Base-by-base conservation (phyloP, 2,113 vertebrate species). In the Atlantisia rogersi region DNA sequence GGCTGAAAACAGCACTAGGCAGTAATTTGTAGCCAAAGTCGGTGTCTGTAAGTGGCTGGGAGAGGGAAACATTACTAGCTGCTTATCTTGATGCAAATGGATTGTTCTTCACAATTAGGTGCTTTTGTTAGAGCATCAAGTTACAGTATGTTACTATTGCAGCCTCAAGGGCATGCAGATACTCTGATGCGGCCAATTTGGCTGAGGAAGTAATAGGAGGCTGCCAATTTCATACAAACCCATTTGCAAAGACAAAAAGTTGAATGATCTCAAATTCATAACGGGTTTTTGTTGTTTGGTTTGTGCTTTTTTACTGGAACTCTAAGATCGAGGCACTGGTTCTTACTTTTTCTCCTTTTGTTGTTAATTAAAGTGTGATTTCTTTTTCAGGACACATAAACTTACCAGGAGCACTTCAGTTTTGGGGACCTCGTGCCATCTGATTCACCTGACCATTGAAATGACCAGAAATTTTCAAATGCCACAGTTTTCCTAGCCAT, bases 11-110 rank as follows among this genome's bases (percentile, higher is more conserved):
- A 83, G 52, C 71, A 70, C 58, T 67, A 79, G 80, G 64, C 56
- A 94, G 91, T 80, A 92, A 75, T 92, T 79, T 80, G 86, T 76
- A 92, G 75, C 69, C 86, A 10, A 83, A 92, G 56, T 94, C 95
- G 88, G 64, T 83, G 70, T 46, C 65, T 91, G 77, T 44, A 76
- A 80, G 71, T 88, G 77, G 69, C 67, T 81, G 58, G 76, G 86
- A 96, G 90, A 95, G 63, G 87, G 90, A 93, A 96, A 94, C 88
- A 62, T 29, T 81, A 70, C 79, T 94, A 92, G 86, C 88, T 96
- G 88, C 95, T 96, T 95, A 64, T 92, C 88, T 96, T 91, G 74
- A 95, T 94, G 65, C 86, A 97, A 96, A 87, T 63, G 28, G 88
- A 53, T 94, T 95, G 82, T 94, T 94, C 91, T 87, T 92, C 79